Percentiles rank a stretch among this genome's conserved stretches.
Conservation (phyloP, 2,113 vertebrate genomes). For the Gymnocephalus cernua region DNA sequence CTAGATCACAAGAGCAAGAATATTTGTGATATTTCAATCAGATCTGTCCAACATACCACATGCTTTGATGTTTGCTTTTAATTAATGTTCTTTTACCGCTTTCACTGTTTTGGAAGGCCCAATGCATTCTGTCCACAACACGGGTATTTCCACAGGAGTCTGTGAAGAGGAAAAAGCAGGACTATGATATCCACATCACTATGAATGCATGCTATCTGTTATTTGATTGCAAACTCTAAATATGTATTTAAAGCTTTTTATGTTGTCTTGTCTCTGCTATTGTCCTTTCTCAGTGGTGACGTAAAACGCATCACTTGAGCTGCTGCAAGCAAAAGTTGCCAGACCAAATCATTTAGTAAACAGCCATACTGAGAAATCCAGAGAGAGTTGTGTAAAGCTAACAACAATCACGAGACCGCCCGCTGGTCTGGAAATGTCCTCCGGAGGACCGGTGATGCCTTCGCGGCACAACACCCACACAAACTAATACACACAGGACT, state of each 20-base stretch:
- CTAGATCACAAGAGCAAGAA: constrained; percentile 40
- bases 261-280: no score
- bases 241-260: neutral
- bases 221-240: neutral
- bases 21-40: neutral
- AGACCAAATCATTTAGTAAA: no score
- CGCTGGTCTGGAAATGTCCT: no score
- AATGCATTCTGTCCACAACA: constrained; percentile 22
- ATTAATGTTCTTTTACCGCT: neutral
- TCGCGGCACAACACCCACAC: no score
- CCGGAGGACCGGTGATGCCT: no score
- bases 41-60: neutral
- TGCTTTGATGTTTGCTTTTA: neutral
- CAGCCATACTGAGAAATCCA: no score
- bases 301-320: no score
- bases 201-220: neutral
- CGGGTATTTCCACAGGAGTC: neutral
- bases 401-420: no score
- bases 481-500: no score
- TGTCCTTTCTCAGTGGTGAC: no score
- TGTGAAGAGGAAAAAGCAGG: constrained; percentile 17
- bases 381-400: no score
- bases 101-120: neutral
- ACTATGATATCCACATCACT: accelerated
- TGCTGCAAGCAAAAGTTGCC: no score